Conservation (phyloP, 2,888 invertebrate genomes). For the Drosophila phalerata region DNA sequence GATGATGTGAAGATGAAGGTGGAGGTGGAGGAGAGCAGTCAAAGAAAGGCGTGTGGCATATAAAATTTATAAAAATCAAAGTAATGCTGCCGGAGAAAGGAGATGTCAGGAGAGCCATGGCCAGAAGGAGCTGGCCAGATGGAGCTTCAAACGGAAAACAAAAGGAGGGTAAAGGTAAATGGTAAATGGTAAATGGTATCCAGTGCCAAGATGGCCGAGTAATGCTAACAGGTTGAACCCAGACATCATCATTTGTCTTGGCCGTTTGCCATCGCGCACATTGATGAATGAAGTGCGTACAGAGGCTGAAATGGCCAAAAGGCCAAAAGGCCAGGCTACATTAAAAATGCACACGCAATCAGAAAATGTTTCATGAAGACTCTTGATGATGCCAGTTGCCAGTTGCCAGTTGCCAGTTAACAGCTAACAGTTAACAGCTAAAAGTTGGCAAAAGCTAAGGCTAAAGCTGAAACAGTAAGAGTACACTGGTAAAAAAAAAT, state of each 20-base stretch:
- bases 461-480: neutral
- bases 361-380: slow-evolving; percentile 68
- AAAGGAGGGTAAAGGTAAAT: slow-evolving; percentile 16
- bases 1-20: neutral
- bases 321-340: slow-evolving; percentile 54
- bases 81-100: slow-evolving; percentile 48
- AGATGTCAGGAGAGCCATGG: slow-evolving; percentile 17
- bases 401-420: slow-evolving; percentile 33
- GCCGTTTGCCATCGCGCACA: slow-evolving; percentile 53
- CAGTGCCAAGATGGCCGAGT: slow-evolving; percentile 14
- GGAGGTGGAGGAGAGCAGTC: slow-evolving; percentile 15
- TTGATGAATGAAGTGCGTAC: slow-evolving; percentile 78
- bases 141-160: slow-evolving; percentile 18
- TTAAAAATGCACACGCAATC: slow-evolving; percentile 80
- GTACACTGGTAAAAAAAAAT: too few relatives aligned
- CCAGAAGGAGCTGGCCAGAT: slow-evolving; percentile 9
- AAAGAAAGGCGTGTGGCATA: slow-evolving; percentile 63
- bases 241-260: slow-evolving; percentile 76
- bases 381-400: slow-evolving; percentile 22
- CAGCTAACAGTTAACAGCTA: slow-evolving; percentile 21
- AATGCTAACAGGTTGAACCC: slow-evolving; percentile 21
- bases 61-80: slow-evolving; percentile 79
- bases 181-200: slow-evolving; percentile 6
- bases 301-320: slow-evolving; percentile 55
- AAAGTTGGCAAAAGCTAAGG: slow-evolving; percentile 15